phyloP scores from a whole-genome alignment of 2,113 vertebrate species.

The Sorex fumeus region DNA sequence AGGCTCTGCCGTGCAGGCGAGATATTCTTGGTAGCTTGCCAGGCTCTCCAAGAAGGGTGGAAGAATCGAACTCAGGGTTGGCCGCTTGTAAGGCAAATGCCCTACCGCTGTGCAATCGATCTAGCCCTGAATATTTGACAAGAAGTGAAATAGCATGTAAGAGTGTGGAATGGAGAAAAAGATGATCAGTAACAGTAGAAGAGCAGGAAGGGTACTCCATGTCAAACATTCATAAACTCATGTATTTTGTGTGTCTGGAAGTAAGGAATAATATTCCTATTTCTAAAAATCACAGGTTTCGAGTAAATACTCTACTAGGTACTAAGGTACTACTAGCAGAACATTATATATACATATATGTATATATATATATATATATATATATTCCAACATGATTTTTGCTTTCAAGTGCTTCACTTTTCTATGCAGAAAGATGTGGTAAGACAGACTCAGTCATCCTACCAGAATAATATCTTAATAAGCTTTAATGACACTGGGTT shows the following conservation, averaged over 20 bases:
- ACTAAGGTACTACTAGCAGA: slow-evolving; percentile 50
- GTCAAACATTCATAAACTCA: slow-evolving; percentile 38
- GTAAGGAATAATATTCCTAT: slow-evolving; percentile 27
- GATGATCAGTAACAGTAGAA: background rate
- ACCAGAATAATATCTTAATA: slow-evolving; percentile 65
- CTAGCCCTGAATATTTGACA: background rate
- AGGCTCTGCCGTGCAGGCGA: no score
- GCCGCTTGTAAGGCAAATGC: no score
- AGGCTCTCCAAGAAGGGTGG: no score
- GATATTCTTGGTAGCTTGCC: no score
- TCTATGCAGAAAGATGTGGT: background rate
- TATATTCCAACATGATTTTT: background rate
- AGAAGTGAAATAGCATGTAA: background rate
- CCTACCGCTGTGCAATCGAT: no score
- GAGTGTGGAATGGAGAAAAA: background rate
- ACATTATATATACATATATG: background rate
- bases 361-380: background rate
- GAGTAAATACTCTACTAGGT: slow-evolving; percentile 41
- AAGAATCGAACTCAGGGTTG: no score
- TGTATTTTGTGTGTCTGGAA: background rate
- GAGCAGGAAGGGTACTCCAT: slow-evolving; percentile 34
- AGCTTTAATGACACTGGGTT: slow-evolving; percentile 71
- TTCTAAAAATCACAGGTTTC: background rate
- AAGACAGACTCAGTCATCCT: slow-evolving; percentile 56
- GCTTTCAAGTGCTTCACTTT: slow-evolving; percentile 13